phyloP scores from a whole-genome alignment of 1,140 invertebrate species.

The Bombus soroeensis region DNA sequence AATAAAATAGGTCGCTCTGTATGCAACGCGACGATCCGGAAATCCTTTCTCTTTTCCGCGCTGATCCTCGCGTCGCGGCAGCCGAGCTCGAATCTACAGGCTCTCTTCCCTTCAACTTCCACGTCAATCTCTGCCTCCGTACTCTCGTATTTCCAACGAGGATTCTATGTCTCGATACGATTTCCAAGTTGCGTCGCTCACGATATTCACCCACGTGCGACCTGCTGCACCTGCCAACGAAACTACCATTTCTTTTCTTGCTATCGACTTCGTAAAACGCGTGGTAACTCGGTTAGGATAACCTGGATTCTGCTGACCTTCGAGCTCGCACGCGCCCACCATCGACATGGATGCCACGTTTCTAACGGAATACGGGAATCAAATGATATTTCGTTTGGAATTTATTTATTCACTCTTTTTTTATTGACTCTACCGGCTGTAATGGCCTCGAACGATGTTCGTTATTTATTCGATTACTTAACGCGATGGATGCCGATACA shows the following conservation, averaged over 20 bases:
- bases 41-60: slow-evolving; percentile 48
- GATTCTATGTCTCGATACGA: slow-evolving; percentile 41
- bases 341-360: not conserved
- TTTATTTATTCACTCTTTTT: not conserved
- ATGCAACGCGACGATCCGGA: slow-evolving; percentile 53
- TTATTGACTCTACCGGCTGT: too few species aligned
- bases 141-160: slow-evolving; percentile 36
- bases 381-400: not conserved
- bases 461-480: not conserved
- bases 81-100: not conserved
- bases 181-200: slow-evolving; percentile 16
- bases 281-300: not conserved
- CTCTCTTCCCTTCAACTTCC: slow-evolving; percentile 13
- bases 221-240: slow-evolving; percentile 14
- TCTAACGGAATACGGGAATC: not conserved
- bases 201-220: slow-evolving; percentile 43
- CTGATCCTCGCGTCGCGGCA: slow-evolving; percentile 33
- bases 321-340: not conserved
- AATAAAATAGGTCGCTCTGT: slow-evolving; percentile 58
- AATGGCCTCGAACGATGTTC: not conserved
- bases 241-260: not conserved
- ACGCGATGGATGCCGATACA: not conserved
- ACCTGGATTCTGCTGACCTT: slow-evolving; percentile 2
- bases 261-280: not conserved
- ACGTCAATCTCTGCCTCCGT: slow-evolving; percentile 41